Base-by-base conservation (phyloP, 2,797 vertebrate species). In the Sylvia borin region DNA sequence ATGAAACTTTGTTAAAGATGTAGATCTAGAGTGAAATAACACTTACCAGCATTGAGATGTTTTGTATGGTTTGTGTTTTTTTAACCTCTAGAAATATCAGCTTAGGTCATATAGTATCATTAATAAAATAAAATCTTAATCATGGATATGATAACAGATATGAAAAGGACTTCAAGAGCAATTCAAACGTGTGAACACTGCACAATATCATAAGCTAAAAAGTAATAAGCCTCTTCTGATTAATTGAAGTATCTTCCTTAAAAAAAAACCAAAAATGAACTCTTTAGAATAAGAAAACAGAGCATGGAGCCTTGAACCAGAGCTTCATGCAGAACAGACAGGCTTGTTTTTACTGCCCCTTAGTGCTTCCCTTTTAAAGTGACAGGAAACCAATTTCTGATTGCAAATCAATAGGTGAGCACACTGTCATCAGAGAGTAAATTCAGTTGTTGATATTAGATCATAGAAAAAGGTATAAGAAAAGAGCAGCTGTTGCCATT, bases 301-400 rank as follows among this genome's bases (percentile, higher is more conserved):
- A 93, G 90, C 93, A 85, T 75, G 45, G 53, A 95, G 85, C 80
- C 81, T 86, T 86, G 87, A 93, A 85, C 55, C 71, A 92, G 61
- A 90, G 94, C 93, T 96, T 87, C 93, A 82, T 64, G 92, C 92
- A 97, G 88, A 95, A 95, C 31, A 78, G 27, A 95, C 92, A 95
- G 88, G 92, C 96, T 97, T 97, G 97, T 97, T 97, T 98, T 97
- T 97, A 97, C 96, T 96, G 97, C 93, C 96, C 97, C 97, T 98
- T 97, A 98, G 97, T 92, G 96, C 96, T 97, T 96, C 89, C 53
- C 89, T 97, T 97, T 97, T 97, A 97, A 98, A 98, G 97, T 92
- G 97, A 97, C 96, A 97, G 97, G 93, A 98, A 97, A 96, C 97
- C 97, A 95, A 98, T 97, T 96, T 96, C 93, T 97, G 96, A 97